A percentile compares a stretch with the other conserved stretches of the same genome.
Conservation (phyloP, 2,888 invertebrate species). For the Aplocera efformata region DNA sequence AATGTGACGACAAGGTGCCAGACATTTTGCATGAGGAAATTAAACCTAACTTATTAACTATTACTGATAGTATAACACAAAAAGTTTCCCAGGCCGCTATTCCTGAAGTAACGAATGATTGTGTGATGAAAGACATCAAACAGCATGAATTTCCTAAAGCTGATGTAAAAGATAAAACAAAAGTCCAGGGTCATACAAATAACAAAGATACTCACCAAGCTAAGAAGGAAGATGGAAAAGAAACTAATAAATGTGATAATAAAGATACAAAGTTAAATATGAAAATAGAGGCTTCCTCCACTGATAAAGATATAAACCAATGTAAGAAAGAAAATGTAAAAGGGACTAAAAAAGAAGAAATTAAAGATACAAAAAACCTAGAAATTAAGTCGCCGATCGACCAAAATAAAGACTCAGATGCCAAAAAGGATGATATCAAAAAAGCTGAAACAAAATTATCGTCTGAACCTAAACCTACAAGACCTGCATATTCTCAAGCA, state of each 20-base stretch:
- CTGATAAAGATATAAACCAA: neutral
- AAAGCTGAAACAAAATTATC: slow-evolving; percentile 42
- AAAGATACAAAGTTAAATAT: slow-evolving; percentile 1
- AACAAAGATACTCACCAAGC: slow-evolving; percentile 27
- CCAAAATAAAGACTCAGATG: slow-evolving; percentile 2
- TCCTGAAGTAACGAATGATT: slow-evolving; percentile 3
- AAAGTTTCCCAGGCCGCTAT: neutral
- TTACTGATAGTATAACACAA: neutral
- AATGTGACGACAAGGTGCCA: slow-evolving; percentile 36
- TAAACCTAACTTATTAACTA: neutral
- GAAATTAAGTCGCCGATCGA: slow-evolving; percentile 10
- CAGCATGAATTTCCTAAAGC: slow-evolving; percentile 18
- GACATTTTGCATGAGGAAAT: slow-evolving; percentile 14
- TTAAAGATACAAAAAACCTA: slow-evolving; percentile 7
- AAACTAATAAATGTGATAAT: slow-evolving; percentile 26
- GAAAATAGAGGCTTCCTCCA: neutral
- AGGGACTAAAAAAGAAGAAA: slow-evolving; percentile 12
- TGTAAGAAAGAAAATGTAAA: neutral
- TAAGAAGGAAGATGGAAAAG: slow-evolving; percentile 42
- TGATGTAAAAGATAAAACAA: slow-evolving; percentile 18
- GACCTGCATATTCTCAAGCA: slow-evolving; percentile 75
- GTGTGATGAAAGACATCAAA: neutral
- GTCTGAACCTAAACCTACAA: slow-evolving; percentile 43
- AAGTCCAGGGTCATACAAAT: slow-evolving; percentile 10
- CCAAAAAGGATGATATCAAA: slow-evolving; percentile 35